Evolutionary conservation across 2,797 vertebrate species (phyloP).

Genomic region (Synaphobranchus kaupii): DNA sequence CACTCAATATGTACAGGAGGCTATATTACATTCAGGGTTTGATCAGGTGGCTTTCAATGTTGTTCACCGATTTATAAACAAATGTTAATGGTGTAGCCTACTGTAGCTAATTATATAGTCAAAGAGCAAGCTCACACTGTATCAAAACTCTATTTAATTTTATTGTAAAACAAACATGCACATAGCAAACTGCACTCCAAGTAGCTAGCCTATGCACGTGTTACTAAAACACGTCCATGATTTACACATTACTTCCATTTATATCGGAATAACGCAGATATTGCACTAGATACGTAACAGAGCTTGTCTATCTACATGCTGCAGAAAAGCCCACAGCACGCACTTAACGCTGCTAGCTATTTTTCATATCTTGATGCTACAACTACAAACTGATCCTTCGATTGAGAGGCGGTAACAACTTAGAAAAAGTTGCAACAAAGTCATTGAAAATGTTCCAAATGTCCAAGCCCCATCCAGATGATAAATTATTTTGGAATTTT

Average conservation of each 20-base stretch:
- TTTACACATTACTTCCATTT: slow-evolving; percentile 11
- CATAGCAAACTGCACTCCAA: neutral
- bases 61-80: neutral
- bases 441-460: slow-evolving; percentile 26
- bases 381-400: slow-evolving; percentile 30
- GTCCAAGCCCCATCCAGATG: slow-evolving; percentile 9
- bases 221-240: neutral
- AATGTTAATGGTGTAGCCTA: neutral
- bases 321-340: neutral
- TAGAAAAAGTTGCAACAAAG: slow-evolving; percentile 27
- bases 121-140: neutral
- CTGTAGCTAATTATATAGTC: neutral
- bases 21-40: neutral
- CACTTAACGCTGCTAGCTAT: slow-evolving; percentile 7
- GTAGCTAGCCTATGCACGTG: neutral
- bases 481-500: slow-evolving; percentile 30
- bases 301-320: slow-evolving; percentile 24
- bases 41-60: neutral
- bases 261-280: slow-evolving; percentile 17
- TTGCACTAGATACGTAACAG: slow-evolving; percentile 18
- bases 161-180: neutral
- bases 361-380: slow-evolving; percentile 30
- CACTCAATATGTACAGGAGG: neutral
- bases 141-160: neutral
- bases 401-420: slow-evolving; percentile 36